phyloP scores from a whole-genome alignment of 2,888 invertebrate species.

The Drosophila emarginata region DNA sequence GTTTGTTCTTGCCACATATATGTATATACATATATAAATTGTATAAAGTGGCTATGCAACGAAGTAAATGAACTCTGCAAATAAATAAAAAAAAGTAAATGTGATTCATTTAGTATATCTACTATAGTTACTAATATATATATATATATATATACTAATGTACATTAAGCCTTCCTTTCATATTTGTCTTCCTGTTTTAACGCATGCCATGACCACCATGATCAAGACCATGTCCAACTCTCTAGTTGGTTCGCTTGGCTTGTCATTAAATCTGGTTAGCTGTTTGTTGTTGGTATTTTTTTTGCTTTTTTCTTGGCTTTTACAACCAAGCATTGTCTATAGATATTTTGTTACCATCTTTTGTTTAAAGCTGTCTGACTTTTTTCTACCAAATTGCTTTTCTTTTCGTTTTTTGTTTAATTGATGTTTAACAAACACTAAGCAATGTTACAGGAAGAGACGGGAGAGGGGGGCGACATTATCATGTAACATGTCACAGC shows the following conservation, averaged over 20 bases:
- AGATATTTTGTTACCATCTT: slow-evolving; percentile 45
- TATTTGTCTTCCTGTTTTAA: slow-evolving; percentile 7
- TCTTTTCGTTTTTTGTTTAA: slow-evolving; percentile 39
- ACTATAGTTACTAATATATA: not conserved
- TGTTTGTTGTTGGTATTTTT: slow-evolving; percentile 7
- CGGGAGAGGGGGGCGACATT: not conserved
- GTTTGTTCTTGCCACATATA: not conserved
- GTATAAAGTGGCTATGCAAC: not conserved
- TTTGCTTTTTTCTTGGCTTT: slow-evolving; percentile 22
- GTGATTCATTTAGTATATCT: not conserved
- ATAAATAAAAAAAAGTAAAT: not conserved
- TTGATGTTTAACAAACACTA: slow-evolving; percentile 47
- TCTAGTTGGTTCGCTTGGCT: slow-evolving; percentile 13
- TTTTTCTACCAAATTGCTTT: slow-evolving; percentile 36
- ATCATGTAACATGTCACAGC: slow-evolving; percentile 10
- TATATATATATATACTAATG: not conserved
- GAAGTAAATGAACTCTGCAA: slow-evolving; percentile 16
- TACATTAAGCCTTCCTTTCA: slow-evolving; percentile 8
- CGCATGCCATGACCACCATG: slow-evolving; percentile 25
- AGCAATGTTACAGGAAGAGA: slow-evolving; percentile 17
- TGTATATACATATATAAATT: not conserved
- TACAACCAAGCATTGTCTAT: slow-evolving; percentile 44
- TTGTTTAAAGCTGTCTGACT: slow-evolving; percentile 40
- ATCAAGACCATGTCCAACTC: slow-evolving; percentile 37
- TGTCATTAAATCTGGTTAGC: slow-evolving; percentile 52